phyloP scores from a whole-genome alignment of 2,888 invertebrate species.

The Melanchra persicariae region DNA sequence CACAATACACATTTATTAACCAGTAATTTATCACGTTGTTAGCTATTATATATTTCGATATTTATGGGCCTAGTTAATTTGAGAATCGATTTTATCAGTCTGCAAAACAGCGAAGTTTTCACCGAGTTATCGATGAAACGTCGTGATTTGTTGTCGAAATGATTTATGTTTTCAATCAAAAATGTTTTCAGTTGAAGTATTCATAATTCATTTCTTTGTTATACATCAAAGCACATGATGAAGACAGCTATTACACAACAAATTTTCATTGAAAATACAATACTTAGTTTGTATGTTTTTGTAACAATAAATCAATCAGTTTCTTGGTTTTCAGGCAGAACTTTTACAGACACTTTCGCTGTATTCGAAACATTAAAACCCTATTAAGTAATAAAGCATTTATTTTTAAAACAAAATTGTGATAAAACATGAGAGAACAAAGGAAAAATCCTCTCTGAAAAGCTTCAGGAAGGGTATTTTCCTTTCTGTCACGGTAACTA shows the following conservation, averaged over 20 bases:
- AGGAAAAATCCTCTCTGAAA: not conserved
- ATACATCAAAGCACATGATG: not conserved
- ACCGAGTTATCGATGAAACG: slow-evolving; percentile 27
- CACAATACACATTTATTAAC: slow-evolving; percentile 47
- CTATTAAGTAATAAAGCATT: no score
- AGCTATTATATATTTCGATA: slow-evolving; percentile 18
- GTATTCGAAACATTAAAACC: no score
- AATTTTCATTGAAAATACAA: not conserved
- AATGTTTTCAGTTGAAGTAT: slow-evolving; percentile 18
- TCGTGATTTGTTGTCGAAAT: slow-evolving; percentile 43
- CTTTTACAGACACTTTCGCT: not conserved
- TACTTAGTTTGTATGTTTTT: not conserved
- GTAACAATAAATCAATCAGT: slow-evolving; percentile 4
- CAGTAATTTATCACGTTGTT: slow-evolving; percentile 34
- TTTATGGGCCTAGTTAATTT: slow-evolving; percentile 26
- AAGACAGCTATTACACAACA: slow-evolving; percentile 23
- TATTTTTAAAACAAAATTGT: no score
- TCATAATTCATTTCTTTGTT: slow-evolving; percentile 33
- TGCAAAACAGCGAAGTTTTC: slow-evolving; percentile 18
- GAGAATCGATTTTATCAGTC: slow-evolving; percentile 33
- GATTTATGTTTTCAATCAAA: slow-evolving; percentile 25
- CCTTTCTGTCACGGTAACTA: slow-evolving; percentile 37
- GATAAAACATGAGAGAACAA: not conserved
- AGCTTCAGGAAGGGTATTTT: slow-evolving; percentile 25
- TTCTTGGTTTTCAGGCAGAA: not conserved